Base-by-base conservation (phyloP, 2,888 invertebrate species). In the Cheilosia impressa region DNA sequence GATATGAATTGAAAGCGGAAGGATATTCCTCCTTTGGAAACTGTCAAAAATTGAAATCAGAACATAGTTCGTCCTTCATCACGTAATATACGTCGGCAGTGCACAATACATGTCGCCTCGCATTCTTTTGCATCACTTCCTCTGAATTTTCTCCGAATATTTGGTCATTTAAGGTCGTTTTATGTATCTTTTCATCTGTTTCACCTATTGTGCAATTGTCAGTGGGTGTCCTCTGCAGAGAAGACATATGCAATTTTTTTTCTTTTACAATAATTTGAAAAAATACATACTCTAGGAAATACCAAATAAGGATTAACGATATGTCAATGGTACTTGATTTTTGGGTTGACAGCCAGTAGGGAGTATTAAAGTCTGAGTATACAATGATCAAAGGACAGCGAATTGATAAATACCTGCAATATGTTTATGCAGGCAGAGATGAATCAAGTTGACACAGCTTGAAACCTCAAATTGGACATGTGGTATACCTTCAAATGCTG, bases 31-130 rank as follows among this genome's bases (percentile, higher is more conserved):
- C 24, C 27, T 50, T 27, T 57, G 19, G 22, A 47, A 69, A 60
- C 62, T 79, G 79, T 79, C 72, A 79, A 83, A 83, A 73, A 57
- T 73, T 57, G n/a, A 73, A 83, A 79, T 41, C 41, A 62, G 58
- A 60, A 63, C 72, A 83, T 63, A 73, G 66, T 65, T 72, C 41
- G 53, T 55, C 63, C 77, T 78, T 66, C 60, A 31, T 62, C 53
- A 79, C 72, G 58, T 57, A 19, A 76, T 55, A 52, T 71, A 62
- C 58, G n/a, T 45, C 41, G 34, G 38, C 55, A 41, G 19, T 17
- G 52, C 34, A 78, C 71, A 78, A 78, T 78, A 50, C 55, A 71
- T 17, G 75, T 60, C 65, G 65, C 47, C 17, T 57, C 24, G 22
- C 45, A 62, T 66, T 62, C 31, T 60, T 50, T 17, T 57, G 19